Base-by-base conservation (phyloP, 2,797 vertebrate genomes). In the Cirrhinus mrigala region DNA sequence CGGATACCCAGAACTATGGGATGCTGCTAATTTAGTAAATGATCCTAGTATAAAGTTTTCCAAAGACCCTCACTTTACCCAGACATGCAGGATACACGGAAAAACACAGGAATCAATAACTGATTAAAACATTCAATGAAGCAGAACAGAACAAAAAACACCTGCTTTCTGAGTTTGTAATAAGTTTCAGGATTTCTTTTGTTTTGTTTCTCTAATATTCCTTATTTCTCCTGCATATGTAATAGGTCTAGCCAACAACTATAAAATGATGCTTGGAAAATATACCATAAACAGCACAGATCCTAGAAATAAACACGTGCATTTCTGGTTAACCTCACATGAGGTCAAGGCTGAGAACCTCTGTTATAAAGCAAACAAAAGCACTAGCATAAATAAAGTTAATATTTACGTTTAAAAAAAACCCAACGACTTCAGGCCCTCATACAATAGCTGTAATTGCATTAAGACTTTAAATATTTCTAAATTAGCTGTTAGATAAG, bases 81-180 rank as follows among this genome's bases (percentile, higher is more conserved):
- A 48, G 64, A 86, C 29, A 40, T 11, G 6, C 10, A 29, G 44
- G 46, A 24, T 27, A 60, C 58, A 77, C 64, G 62, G 62, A 78
- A 24, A 33, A 56, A 81, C n/a, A 66, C 78, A 75, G 27, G 4
- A 69, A 62, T 86, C 70, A 88, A 81, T 77, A 81, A 81, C 62
- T 68, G 78, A 82, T 82, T 75, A 78, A 79, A 86, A 75, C 29
- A 37, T 85, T 60, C 64, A 87, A 69, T 78, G 27, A 71, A 58
- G 81, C 46, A 37, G 5, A n/a, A 46, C 6, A 11, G 20, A 82
- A 33, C 37, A 24, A 24, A 24, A 24, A 60, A 29, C 62, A 68
- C 27, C 24, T 46, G 22, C 27, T 60, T 60, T 33, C 20, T 46
- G 37, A 44, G 20, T 69, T n/a, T 37, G 14, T 33, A 12, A 4